A percentile compares a stretch with the other conserved stretches of the same genome.
Conservation (phyloP, 1,140 invertebrate species). For the Ceratitis capitata region DNA sequence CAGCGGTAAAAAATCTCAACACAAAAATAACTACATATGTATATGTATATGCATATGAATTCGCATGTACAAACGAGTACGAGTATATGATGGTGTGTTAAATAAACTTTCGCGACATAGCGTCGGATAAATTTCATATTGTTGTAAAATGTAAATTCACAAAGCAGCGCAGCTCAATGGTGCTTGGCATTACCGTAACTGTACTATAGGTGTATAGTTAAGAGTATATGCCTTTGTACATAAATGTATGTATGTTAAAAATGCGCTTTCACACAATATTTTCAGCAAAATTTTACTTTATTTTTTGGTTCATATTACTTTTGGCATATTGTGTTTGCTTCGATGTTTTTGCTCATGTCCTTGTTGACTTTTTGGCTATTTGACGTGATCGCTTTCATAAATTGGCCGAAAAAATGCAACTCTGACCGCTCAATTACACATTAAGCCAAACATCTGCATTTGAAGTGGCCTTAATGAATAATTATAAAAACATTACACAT, state of each 20-base stretch:
- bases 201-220: too few relatives aligned
- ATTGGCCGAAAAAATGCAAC: neutral
- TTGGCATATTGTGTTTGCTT: too few relatives aligned
- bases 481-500: neutral
- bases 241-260: neutral
- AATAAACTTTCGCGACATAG: neutral
- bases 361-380: neutral
- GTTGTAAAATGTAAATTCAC: neutral
- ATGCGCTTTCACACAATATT: neutral
- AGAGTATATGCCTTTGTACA: neutral
- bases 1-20: neutral
- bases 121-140: neutral
- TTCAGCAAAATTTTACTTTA: neutral
- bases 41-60: neutral
- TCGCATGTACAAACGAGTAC: too few relatives aligned
- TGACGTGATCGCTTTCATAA: neutral
- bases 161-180: neutral
- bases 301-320: neutral
- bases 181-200: too few relatives aligned
- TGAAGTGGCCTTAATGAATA: conserved; percentile 29
- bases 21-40: neutral
- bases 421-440: neutral
- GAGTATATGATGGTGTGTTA: neutral
- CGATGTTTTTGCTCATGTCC: too few relatives aligned
- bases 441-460: neutral